Percentiles rank a stretch among this genome's conserved stretches.
phyloP scores from a whole-genome alignment of 2,113 vertebrate species.

The Macquaria ambigua region DNA sequence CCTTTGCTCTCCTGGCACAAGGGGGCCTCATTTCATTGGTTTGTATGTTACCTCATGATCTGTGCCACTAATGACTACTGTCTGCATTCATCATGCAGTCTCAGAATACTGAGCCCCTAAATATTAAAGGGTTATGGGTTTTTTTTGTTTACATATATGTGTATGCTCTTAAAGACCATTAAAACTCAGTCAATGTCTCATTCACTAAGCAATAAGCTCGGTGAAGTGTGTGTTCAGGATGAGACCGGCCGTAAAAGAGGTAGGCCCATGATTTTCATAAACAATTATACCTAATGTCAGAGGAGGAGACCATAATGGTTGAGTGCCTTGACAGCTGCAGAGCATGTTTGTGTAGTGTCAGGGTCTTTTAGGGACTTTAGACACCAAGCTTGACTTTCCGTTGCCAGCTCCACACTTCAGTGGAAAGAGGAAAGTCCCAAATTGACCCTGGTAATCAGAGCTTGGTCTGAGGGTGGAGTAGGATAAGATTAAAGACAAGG shows the following conservation, averaged over 20 bases:
- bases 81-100: not conserved
- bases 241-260: not conserved
- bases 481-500: conserved; percentile 27
- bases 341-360: conserved; percentile 41
- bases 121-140: not conserved
- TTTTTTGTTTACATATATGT: not conserved
- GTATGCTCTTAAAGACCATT: not conserved
- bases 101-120: not conserved
- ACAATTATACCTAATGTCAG: conserved; percentile 22
- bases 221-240: not conserved
- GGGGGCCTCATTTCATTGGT: conserved; percentile 49
- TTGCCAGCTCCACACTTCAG: conserved; percentile 73
- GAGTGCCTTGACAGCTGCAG: conserved; percentile 70
- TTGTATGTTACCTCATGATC: not conserved
- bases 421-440: conserved; percentile 87
- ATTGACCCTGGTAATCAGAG: conserved; percentile 83
- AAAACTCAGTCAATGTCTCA: not conserved
- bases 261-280: conserved; percentile 8
- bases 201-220: conserved; percentile 10
- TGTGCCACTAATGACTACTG: not conserved
- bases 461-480: conserved; percentile 37
- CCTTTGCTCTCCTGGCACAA: conserved; percentile 40
- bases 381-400: conserved; percentile 66
- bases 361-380: conserved; percentile 87
- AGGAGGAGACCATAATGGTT: conserved; percentile 43